Percentiles rank a stretch among this genome's conserved stretches.
Conservation (phyloP, 1,140 invertebrate genomes). For the Penaeus vannamei region DNA sequence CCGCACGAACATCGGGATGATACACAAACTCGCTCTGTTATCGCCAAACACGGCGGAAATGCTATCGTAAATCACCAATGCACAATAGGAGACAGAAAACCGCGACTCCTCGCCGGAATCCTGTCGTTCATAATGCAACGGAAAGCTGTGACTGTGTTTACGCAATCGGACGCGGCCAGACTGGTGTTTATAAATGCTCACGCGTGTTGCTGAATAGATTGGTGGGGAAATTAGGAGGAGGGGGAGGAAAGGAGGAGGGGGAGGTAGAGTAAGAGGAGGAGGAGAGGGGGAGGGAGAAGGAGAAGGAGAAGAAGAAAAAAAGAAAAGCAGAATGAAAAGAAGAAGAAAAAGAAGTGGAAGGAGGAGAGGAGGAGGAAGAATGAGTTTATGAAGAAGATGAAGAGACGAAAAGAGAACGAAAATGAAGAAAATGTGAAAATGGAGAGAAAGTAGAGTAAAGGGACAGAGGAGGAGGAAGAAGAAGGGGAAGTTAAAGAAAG, state of each 20-base stretch:
- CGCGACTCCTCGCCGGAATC: no score
- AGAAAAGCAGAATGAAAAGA: neutral
- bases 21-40: no score
- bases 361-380: neutral
- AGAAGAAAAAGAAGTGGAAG: neutral
- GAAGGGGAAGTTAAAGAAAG: neutral
- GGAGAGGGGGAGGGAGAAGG: neutral
- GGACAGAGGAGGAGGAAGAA: no score
- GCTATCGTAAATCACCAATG: no score
- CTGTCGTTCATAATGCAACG: no score
- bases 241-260: neutral
- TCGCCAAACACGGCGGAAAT: no score
- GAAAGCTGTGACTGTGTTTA: no score
- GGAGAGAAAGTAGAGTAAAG: no score
- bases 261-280: neutral
- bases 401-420: neutral
- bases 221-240: neutral
- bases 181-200: neutral
- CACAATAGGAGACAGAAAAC: no score
- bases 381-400: neutral
- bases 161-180: no score
- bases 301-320: neutral
- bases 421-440: neutral
- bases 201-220: neutral
- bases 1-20: no score